These are phyloP conservation scores for Neuroscelio doddi DNA, from an alignment of 2,888 invertebrate species.

Conservation along the genomic window DNA sequence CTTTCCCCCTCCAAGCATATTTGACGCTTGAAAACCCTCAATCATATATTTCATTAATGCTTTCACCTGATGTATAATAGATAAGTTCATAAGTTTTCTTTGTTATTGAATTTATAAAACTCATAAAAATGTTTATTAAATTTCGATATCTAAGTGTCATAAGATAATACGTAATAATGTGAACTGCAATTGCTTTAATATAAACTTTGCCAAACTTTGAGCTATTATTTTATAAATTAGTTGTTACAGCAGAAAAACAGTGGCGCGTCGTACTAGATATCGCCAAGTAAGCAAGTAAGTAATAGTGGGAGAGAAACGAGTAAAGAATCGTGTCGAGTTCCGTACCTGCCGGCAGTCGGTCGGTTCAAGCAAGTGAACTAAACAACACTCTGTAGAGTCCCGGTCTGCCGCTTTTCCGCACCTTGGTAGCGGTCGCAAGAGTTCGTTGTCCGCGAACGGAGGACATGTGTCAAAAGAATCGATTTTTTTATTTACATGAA, in stretches of 20 bases:
- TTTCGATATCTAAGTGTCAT: no score
- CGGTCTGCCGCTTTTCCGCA: slow-evolving; percentile 57
- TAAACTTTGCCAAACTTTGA: not conserved
- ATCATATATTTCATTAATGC: no score
- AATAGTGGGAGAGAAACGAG: slow-evolving; percentile 43
- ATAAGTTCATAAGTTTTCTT: no score
- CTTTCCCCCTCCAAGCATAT: no score
- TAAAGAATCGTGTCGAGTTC: slow-evolving; percentile 51
- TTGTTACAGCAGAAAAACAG: slow-evolving; percentile 11
- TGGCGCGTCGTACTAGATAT: no score
- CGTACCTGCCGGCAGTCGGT: slow-evolving; percentile 53
- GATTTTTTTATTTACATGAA: no score
- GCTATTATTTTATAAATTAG: slow-evolving; percentile 10
- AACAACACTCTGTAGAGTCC: slow-evolving; percentile 48
- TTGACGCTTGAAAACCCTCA: no score
- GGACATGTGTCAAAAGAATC: not conserved
- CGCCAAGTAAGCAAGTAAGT: no score
- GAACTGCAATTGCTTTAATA: slow-evolving; percentile 1
- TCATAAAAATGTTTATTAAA: no score
- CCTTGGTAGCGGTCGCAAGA: slow-evolving; percentile 58
- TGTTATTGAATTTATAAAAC: no score
- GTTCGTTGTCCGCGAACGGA: slow-evolving; percentile 65
- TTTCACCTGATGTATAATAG: no score
- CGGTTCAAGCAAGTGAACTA: slow-evolving; percentile 55
- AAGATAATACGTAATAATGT: no score